phyloP scores from a whole-genome alignment of 2,888 invertebrate species.

The Vesta saturnalis region DNA sequence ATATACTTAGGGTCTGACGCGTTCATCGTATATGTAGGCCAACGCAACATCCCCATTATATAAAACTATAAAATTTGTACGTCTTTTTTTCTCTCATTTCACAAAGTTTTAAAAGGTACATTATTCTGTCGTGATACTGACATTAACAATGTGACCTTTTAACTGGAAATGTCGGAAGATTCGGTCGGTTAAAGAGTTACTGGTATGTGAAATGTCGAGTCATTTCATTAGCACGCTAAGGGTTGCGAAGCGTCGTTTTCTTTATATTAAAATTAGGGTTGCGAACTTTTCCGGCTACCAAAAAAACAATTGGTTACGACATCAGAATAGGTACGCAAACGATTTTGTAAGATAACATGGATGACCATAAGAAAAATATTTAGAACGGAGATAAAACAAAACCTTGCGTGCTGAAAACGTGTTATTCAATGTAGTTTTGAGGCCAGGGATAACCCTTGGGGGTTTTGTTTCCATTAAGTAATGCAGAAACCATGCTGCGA shows the following conservation, averaged over 20 bases:
- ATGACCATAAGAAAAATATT: neutral
- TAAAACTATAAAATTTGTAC: slow-evolving; percentile 13
- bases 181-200: slow-evolving; percentile 43
- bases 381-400: neutral
- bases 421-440: slow-evolving; percentile 27
- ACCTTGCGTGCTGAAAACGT: slow-evolving; percentile 31
- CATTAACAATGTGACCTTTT: slow-evolving; percentile 25
- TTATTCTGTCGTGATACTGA: too few relatives aligned
- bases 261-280: too few relatives aligned
- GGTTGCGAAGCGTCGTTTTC: slow-evolving; percentile 21
- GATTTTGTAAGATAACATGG: neutral
- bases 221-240: slow-evolving; percentile 34
- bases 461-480: slow-evolving; percentile 44
- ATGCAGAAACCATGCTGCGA: slow-evolving; percentile 45
- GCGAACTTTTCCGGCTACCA: neutral
- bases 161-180: slow-evolving; percentile 45
- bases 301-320: too few relatives aligned
- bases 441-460: slow-evolving; percentile 34
- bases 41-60: slow-evolving; percentile 27
- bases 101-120: neutral
- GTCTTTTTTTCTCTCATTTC: slow-evolving; percentile 11
- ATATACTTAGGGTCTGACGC: slow-evolving; percentile 41
- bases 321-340: too few relatives aligned
- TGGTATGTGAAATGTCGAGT: slow-evolving; percentile 46
- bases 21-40: slow-evolving; percentile 36